These are phyloP conservation scores for Thamnophis sirtalis DNA, from an alignment of 2,113 vertebrate genomes.

Conservation along the genomic window DNA sequence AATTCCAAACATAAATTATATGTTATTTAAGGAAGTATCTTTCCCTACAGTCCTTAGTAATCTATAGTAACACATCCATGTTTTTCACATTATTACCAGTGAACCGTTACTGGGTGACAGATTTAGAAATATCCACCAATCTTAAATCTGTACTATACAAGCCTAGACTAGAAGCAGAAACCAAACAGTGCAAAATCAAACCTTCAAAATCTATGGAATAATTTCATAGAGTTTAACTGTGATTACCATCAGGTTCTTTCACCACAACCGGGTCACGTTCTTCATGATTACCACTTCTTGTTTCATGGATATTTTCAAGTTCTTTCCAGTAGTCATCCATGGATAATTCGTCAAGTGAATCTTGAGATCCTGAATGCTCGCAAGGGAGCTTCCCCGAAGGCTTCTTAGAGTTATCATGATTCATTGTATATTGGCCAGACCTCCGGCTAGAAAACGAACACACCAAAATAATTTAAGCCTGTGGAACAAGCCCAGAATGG, in stretches of 20 bases:
- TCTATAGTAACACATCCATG: background rate
- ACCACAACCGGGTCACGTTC: slow-evolving; percentile 78
- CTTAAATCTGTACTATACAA: background rate
- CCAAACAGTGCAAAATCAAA: slow-evolving; percentile 11
- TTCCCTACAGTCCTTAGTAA: background rate
- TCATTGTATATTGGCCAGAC: slow-evolving; percentile 76
- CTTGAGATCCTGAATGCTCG: slow-evolving; percentile 79
- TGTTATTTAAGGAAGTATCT: background rate
- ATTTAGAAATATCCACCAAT: background rate
- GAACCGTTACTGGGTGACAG: background rate
- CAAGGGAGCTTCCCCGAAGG: slow-evolving; percentile 54
- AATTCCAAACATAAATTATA: background rate
- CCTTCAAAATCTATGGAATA: background rate
- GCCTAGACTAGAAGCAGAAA: background rate
- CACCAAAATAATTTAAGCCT: background rate
- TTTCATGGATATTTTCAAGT: slow-evolving; percentile 86
- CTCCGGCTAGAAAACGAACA: slow-evolving; percentile 63
- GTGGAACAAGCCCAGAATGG: background rate
- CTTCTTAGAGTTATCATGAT: slow-evolving; percentile 66
- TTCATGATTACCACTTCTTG: slow-evolving; percentile 70
- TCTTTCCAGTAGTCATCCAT: slow-evolving; percentile 93
- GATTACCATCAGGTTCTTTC: slow-evolving; percentile 88
- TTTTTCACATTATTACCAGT: background rate
- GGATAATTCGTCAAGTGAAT: slow-evolving; percentile 88
- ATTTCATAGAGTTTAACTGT: slow-evolving; percentile 19